Evolutionary conservation across 2,113 vertebrate species (phyloP).

Genomic region (Hemiscyllium ocellatum): DNA sequence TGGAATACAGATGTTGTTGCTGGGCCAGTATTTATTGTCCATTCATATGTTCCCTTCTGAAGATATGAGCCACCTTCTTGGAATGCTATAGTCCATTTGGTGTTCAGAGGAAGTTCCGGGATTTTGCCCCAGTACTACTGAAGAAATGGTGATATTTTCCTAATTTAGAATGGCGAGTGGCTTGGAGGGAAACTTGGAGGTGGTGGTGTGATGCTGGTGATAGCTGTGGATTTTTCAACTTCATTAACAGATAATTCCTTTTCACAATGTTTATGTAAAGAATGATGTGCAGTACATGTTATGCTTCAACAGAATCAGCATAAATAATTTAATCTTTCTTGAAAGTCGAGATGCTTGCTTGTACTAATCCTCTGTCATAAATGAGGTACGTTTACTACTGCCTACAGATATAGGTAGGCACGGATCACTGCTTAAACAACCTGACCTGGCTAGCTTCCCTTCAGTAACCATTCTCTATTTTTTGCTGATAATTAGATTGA

Average conservation of each 20-base stretch:
- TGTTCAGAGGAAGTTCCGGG: too few relatives aligned
- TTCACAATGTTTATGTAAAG: background rate
- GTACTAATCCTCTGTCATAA: background rate
- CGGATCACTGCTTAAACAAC: background rate
- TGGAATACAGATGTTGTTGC: too few relatives aligned
- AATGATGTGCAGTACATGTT: background rate
- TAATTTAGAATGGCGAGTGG: too few relatives aligned
- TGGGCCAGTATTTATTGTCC: too few relatives aligned
- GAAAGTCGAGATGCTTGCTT: background rate
- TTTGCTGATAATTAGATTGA: background rate
- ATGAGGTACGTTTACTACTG: background rate
- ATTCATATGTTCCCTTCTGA: too few relatives aligned
- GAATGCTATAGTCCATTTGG: too few relatives aligned
- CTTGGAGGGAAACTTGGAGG: too few relatives aligned
- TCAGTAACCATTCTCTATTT: background rate
- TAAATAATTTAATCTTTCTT: slow-evolving; percentile 10
- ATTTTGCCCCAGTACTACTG: too few relatives aligned
- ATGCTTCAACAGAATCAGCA: background rate
- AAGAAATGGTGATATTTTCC: too few relatives aligned
- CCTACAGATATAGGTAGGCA: background rate
- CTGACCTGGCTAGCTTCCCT: background rate
- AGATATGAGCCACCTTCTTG: too few relatives aligned
- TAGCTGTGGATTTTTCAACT: background rate
- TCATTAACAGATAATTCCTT: background rate
- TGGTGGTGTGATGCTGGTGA: too few relatives aligned